These are phyloP conservation scores for Chaenocephalus aceratus DNA, from an alignment of 2,113 vertebrate genomes.

Conservation along the genomic window DNA sequence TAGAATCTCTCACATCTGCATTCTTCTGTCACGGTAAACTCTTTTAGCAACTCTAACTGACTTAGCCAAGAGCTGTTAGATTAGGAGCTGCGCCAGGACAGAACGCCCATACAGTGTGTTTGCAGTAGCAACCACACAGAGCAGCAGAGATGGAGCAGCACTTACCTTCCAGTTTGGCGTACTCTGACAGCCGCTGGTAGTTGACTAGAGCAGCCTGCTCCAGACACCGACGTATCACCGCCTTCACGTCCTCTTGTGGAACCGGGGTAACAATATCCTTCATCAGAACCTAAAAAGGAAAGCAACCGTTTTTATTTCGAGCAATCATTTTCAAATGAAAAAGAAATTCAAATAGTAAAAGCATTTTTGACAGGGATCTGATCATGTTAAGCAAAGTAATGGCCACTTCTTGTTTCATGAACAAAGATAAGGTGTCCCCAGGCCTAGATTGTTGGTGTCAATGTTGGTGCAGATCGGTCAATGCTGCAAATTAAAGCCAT, in stretches of 20 bases:
- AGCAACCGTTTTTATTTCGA: not conserved
- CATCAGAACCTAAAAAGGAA: slow-evolving; percentile 94
- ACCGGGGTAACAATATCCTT: slow-evolving; percentile 97
- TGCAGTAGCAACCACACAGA: not conserved
- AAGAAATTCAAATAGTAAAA: not conserved
- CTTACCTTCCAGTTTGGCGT: slow-evolving; percentile 99
- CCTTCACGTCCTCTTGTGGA: slow-evolving; percentile 97
- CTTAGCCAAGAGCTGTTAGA: not conserved
- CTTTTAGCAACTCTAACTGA: not conserved
- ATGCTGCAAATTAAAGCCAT: too few relatives aligned
- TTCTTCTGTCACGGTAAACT: not conserved
- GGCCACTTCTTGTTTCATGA: too few relatives aligned
- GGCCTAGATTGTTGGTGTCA: too few relatives aligned
- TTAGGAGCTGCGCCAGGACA: not conserved
- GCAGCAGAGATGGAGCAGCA: not conserved
- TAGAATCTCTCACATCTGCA: slow-evolving; percentile 9
- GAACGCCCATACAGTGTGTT: not conserved
- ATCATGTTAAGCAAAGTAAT: too few relatives aligned
- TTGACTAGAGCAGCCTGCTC: slow-evolving; percentile 98
- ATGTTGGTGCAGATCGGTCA: too few relatives aligned
- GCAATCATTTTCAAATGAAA: too few relatives aligned
- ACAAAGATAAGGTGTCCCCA: too few relatives aligned
- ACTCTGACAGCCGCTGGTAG: slow-evolving; percentile 97
- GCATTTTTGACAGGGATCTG: not conserved
- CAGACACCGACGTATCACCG: slow-evolving; percentile 96